Base-by-base conservation (phyloP, 2,797 vertebrate genomes). In the Pempheris klunzingeri region DNA sequence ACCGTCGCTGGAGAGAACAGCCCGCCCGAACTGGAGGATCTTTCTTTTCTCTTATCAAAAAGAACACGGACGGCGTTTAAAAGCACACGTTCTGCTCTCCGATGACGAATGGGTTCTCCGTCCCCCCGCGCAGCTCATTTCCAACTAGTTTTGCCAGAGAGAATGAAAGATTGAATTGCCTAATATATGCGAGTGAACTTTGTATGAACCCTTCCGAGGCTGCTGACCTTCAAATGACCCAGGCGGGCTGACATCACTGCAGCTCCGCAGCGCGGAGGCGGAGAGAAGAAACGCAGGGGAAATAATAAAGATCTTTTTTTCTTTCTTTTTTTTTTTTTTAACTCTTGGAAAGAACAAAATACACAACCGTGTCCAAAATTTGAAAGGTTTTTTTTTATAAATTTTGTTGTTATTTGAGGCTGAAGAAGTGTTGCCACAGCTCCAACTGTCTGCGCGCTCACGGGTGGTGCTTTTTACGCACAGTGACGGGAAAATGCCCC, bases 221-320 rank as follows among this genome's bases (percentile, higher is more conserved):
- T 96, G 97, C 97, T 99, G 97, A 97, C 98, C 98, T 99, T 99
- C 97, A 98, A 95, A 98, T 97, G 97, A 99, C 98, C 98, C 97
- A 94, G 96, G 94, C 91, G n/a, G 92, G 96, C 96, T 99, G 97
- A 99, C 98, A 97, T 98, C 97, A 98, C 90, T 74, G 90, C 92
- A 52, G 92, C 90, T 87, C 87, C 68, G 88, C 83, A 83, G 88
- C 87, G 89, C 91, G 82, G 78, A 79, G 89, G 92, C 86, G 69
- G 79, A 85, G 87, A 50, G 82, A 24, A 89, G 81, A 89, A 90
- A 39, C 88, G 89, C 86, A 88, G 80, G 77, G 54, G 22, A 38
- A 12, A 61, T 4, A 50, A 67, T 24, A 32, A 28, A 78, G 22
- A 70, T 53, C 5, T 46, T 44, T 26, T 28, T 36, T n/a, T 15